Conservation (phyloP, 53 echinoderm and acorn worm genomes). For the Stichopus horrens region DNA sequence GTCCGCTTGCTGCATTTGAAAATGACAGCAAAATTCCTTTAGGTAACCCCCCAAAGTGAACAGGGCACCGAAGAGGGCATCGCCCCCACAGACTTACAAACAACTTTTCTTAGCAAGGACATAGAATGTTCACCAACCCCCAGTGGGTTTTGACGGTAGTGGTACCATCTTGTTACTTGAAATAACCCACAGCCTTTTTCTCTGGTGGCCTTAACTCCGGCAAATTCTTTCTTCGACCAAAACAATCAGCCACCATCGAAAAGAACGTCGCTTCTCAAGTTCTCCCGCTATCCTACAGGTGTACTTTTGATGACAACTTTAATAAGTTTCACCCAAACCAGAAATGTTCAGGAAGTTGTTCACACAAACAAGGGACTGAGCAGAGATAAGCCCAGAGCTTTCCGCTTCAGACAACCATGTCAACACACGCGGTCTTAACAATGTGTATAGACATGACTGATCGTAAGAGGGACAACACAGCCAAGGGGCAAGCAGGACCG, state of each 20-base stretch:
- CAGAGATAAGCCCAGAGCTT: slow-evolving; percentile 20
- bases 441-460: no score
- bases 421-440: neutral
- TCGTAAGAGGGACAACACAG: no score
- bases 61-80: neutral
- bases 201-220: no score
- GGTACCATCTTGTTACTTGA: no score
- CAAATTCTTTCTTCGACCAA: no score
- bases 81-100: neutral
- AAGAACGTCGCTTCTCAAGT: no score
- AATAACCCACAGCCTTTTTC: no score
- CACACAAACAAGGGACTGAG: neutral
- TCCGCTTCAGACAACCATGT: slow-evolving; percentile 12
- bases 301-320: neutral
- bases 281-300: neutral
- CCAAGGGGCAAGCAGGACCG: no score
- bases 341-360: slow-evolving; percentile 23
- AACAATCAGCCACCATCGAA: no score
- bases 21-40: neutral
- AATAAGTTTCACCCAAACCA: neutral
- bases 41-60: neutral
- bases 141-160: no score
- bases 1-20: neutral
- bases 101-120: no score
- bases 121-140: no score